A percentile compares a stretch with the other conserved stretches of the same genome.
These are phyloP conservation scores for Boulengeromyrus knoepffleri DNA, from an alignment of 2,113 vertebrate genomes.

Conservation along the genomic window DNA sequence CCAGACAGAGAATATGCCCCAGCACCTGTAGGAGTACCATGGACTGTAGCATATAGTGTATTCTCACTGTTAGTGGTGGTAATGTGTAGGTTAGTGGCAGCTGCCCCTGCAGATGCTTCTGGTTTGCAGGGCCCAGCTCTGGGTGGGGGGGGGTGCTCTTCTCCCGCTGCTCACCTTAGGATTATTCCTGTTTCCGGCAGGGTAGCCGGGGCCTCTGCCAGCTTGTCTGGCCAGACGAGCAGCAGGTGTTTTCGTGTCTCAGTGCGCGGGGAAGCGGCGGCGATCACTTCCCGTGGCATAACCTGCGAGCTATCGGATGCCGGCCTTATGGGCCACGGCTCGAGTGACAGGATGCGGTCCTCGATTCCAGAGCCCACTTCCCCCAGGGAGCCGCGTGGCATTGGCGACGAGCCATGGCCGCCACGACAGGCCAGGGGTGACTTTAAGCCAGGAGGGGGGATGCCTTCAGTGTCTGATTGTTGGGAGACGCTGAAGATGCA, in stretches of 20 bases:
- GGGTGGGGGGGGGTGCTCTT: neutral
- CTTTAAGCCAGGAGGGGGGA: neutral
- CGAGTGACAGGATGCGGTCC: constrained; percentile 49
- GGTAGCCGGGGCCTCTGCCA: neutral
- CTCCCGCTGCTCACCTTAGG: neutral
- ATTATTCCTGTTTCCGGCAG: neutral
- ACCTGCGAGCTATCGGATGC: constrained; percentile 50
- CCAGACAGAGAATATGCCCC: neutral
- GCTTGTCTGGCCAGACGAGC: neutral
- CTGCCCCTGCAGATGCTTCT: neutral
- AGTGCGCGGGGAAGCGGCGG: constrained; percentile 26
- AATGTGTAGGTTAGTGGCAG: neutral
- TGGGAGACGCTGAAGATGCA: neutral
- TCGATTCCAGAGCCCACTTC: constrained; percentile 51
- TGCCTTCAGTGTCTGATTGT: neutral
- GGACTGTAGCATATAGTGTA: neutral
- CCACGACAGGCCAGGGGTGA: neutral
- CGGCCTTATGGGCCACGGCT: constrained; percentile 44
- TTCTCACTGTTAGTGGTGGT: neutral
- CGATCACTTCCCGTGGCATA: constrained; percentile 45
- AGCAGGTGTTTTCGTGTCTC: neutral
- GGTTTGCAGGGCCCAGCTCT: neutral
- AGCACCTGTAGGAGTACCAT: neutral
- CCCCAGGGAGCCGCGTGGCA: neutral
- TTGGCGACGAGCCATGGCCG: neutral